Conservation (phyloP, 1,140 invertebrate species). For the Papilio dardanus region DNA sequence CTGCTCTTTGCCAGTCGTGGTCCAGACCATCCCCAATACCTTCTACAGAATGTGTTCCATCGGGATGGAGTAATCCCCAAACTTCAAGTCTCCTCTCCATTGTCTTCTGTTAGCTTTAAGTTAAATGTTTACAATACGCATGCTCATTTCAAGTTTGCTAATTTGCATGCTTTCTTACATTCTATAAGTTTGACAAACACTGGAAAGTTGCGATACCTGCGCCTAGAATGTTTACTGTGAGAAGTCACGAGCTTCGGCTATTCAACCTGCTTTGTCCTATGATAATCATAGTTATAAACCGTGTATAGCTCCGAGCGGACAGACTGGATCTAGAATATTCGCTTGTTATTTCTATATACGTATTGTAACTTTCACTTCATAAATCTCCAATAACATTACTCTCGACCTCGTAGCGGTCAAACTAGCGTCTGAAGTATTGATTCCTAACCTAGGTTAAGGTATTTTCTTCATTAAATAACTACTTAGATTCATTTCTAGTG, state of each 20-base stretch:
- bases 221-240: conserved; percentile 44
- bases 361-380: conserved; percentile 16
- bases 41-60: too few relatives aligned
- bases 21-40: too few relatives aligned
- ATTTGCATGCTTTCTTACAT: conserved; percentile 13
- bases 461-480: not conserved
- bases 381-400: conserved; percentile 22
- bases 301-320: not conserved
- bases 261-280: conserved; percentile 50
- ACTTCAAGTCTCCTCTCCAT: too few relatives aligned
- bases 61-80: too few relatives aligned
- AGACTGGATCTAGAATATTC: conserved; percentile 3
- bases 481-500: not conserved
- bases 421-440: not conserved
- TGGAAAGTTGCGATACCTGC: conserved; percentile 69
- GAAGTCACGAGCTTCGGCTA: conserved; percentile 64
- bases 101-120: not conserved
- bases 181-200: conserved; percentile 55
- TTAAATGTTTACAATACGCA: not conserved
- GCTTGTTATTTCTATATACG: conserved; percentile 1
- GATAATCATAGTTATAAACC: conserved; percentile 25
- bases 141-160: not conserved
- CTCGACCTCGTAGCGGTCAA: conserved; percentile 14
- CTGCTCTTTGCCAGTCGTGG: too few relatives aligned
- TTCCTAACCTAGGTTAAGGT: not conserved